These are phyloP conservation scores for Blastomussa wellsi DNA, from an alignment of 92 coral and sea anemone species.

Conservation along the genomic window DNA sequence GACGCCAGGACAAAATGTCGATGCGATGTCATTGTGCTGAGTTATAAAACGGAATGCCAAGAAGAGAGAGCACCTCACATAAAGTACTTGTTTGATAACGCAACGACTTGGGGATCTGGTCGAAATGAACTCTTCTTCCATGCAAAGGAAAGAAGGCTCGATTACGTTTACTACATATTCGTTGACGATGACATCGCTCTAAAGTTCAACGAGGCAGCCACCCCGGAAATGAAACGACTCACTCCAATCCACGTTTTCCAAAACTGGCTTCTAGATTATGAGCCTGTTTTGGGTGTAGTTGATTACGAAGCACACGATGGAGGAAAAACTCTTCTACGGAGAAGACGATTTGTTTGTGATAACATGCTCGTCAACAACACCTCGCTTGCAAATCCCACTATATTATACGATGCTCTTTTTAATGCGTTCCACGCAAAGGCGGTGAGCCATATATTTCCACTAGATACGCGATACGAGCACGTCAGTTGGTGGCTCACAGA, in stretches of 20 bases:
- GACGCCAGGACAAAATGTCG: neutral
- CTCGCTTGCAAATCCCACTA: slow-evolving; percentile 24
- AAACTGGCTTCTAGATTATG: slow-evolving; percentile 34
- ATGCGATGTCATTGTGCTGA: slow-evolving; percentile 42
- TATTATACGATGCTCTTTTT: slow-evolving; percentile 33
- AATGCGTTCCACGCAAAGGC: slow-evolving; percentile 40
- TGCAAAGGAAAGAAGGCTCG: slow-evolving; percentile 1
- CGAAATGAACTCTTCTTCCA: slow-evolving; percentile 36
- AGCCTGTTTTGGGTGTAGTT: slow-evolving; percentile 44
- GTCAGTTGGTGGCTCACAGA: slow-evolving; percentile 37
- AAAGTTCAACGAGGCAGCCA: slow-evolving; percentile 18
- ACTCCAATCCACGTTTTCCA: slow-evolving; percentile 40
- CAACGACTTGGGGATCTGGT: slow-evolving; percentile 43
- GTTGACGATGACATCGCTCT: slow-evolving; percentile 42
- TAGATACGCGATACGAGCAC: slow-evolving; percentile 9
- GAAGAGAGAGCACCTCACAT: slow-evolving; percentile 3
- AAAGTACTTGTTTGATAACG: slow-evolving; percentile 18
- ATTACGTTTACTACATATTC: slow-evolving; percentile 33
- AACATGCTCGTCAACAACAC: neutral
- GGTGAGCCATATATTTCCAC: slow-evolving; percentile 28
- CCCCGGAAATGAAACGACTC: slow-evolving; percentile 20
- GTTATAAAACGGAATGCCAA: slow-evolving; percentile 21
- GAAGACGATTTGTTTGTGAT: neutral
- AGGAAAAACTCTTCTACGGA: neutral
- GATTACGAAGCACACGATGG: neutral